phyloP scores from a whole-genome alignment of 2,888 invertebrate genomes.

The Drosophila putrida region DNA sequence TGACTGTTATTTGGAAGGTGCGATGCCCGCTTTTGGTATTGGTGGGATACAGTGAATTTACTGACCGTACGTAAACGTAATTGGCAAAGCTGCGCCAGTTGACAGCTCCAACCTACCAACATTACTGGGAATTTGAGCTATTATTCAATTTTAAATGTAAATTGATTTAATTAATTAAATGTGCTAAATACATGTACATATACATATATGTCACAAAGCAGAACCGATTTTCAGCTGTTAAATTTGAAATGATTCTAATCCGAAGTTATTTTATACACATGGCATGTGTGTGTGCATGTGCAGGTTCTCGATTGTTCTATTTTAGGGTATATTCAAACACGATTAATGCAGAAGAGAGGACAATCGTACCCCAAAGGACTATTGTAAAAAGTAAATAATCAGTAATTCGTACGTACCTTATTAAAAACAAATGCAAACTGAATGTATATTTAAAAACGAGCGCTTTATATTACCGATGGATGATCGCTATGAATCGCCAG shows the following conservation, averaged over 20 bases:
- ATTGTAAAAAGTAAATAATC: not conserved
- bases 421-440: constrained; percentile 37
- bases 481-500: no score
- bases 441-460: no score
- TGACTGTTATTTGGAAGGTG: constrained; percentile 28
- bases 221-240: constrained; percentile 35
- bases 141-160: constrained; percentile 20
- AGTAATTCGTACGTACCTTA: constrained; percentile 37
- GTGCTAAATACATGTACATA: not conserved
- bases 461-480: no score
- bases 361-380: not conserved
- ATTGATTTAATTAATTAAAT: not conserved
- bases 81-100: constrained; percentile 51
- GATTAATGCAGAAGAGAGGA: constrained; percentile 5
- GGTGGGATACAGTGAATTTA: constrained; percentile 21
- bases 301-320: not conserved
- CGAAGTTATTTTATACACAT: constrained; percentile 16
- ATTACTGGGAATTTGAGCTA: constrained; percentile 56
- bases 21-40: constrained; percentile 24
- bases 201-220: constrained; percentile 1
- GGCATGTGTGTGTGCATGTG: constrained; percentile 8
- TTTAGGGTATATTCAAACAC: not conserved
- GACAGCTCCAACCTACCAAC: constrained; percentile 59
- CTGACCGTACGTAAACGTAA: no score
- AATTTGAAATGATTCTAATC: constrained; percentile 43